phyloP scores from a whole-genome alignment of 2,797 vertebrate genomes.

The Peromyscus eremicus region DNA sequence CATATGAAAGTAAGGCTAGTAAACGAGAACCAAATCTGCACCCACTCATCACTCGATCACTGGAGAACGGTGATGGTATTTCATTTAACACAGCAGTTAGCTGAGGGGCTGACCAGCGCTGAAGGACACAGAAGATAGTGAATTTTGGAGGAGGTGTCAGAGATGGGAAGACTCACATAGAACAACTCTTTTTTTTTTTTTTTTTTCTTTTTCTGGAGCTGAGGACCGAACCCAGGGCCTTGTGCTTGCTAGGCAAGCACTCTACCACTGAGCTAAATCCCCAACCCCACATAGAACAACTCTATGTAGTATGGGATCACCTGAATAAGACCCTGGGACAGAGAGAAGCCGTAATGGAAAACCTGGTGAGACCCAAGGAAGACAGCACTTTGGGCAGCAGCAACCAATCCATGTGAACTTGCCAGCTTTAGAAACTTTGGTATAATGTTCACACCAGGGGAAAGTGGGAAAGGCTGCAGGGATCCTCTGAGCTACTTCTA shows the following conservation, averaged over 20 bases:
- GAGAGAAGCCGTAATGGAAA: not conserved
- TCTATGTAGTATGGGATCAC: not conserved
- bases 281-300: not conserved
- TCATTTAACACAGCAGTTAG: slow-evolving; percentile 2
- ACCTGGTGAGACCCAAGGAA: not conserved
- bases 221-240: too few relatives aligned
- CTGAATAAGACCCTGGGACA: not conserved
- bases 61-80: not conserved
- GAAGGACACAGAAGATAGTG: not conserved
- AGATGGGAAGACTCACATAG: not conserved
- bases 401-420: not conserved
- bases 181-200: not conserved
- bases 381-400: not conserved
- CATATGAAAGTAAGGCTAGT: not conserved
- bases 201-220: too few relatives aligned
- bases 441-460: not conserved
- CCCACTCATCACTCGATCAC: not conserved
- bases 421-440: not conserved
- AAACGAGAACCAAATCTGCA: not conserved
- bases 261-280: too few relatives aligned
- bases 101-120: not conserved
- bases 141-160: not conserved
- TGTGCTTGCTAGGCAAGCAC: too few relatives aligned
- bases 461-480: not conserved
- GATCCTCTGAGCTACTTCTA: slow-evolving; percentile 38